A percentile compares a stretch with the other conserved stretches of the same genome.
phyloP scores from a whole-genome alignment of 2,888 invertebrate species.

The Doris montereyensis region DNA sequence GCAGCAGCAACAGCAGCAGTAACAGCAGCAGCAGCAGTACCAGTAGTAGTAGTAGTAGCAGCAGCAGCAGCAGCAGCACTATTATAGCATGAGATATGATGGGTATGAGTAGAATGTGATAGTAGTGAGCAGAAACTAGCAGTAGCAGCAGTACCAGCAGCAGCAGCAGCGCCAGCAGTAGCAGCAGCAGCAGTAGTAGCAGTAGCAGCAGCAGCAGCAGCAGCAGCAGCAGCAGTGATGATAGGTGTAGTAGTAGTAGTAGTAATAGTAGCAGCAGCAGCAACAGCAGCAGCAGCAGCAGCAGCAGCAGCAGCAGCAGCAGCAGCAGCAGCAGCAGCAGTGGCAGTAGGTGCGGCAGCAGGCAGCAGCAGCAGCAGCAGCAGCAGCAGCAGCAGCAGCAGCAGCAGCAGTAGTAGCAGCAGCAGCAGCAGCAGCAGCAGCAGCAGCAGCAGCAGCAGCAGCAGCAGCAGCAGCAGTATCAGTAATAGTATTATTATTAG shows the following conservation, averaged over 20 bases:
- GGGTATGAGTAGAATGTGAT: too few relatives aligned
- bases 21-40: not conserved
- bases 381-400: not conserved
- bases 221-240: too few relatives aligned
- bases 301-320: conserved; percentile 10
- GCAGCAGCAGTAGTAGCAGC: not conserved
- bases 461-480: not conserved
- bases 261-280: not conserved
- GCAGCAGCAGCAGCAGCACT: conserved; percentile 4
- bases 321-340: conserved; percentile 20
- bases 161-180: too few relatives aligned
- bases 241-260: too few relatives aligned
- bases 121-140: too few relatives aligned
- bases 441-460: not conserved
- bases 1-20: not conserved
- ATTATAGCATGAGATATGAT: too few relatives aligned
- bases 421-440: conserved; percentile 1
- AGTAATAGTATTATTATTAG: too few relatives aligned
- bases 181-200: too few relatives aligned
- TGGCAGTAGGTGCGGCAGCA: too few relatives aligned
- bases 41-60: not conserved
- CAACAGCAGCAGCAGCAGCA: conserved; percentile 2
- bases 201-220: too few relatives aligned
- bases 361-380: too few relatives aligned
- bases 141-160: too few relatives aligned